Evolutionary conservation across 2,113 vertebrate species (phyloP), one percentile per base, ranked within the genome.

Genomic region (Turnix velox): DNA sequence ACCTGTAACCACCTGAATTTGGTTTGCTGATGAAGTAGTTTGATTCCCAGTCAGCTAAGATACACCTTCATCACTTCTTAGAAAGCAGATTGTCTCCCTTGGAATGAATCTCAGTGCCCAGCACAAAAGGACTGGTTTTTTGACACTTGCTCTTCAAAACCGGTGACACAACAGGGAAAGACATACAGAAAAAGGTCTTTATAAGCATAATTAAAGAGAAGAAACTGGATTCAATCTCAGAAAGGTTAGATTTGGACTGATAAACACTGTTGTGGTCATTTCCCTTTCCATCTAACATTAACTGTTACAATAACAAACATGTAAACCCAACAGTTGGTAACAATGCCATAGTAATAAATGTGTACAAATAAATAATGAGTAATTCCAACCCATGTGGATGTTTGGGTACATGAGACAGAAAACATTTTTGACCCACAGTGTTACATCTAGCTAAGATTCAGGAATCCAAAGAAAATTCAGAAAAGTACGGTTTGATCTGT

Each of bases 1-100:
- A 96, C 90, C 93, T 82, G 57, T 68, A 94, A 92, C 51, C 68
- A 92, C 51, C 52, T 0, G 1, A 84, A 95, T 97, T 96, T 96
- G 92, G 28, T 89, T 96, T 96, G 90, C 72, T 94, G 95, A 96
- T 94, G 72, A 91, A 90, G 78, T 5, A 84, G 89, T 88, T 6
- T 0, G 87, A 94, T 93, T 96, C 95, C 92, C 95, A 96, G 87
- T 90, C 89, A 90, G 84, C 68, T 72, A 57, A 67, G 67, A 66
- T 93, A 65, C 22, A 88, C 92, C 68, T 75, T 84, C 49, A 92
- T 92, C 35, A 12, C 88, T 94, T 94, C 90, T 96, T 96, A 88
- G 95, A 96, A 94, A 92, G 94, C 23, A 4, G 89, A 48, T 84
- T 91, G 39, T 93, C 67, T 92, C 88, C 63, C 24, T 28, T 79